phyloP scores from a whole-genome alignment of 2,888 invertebrate genomes.

The Pollenia labialis region DNA sequence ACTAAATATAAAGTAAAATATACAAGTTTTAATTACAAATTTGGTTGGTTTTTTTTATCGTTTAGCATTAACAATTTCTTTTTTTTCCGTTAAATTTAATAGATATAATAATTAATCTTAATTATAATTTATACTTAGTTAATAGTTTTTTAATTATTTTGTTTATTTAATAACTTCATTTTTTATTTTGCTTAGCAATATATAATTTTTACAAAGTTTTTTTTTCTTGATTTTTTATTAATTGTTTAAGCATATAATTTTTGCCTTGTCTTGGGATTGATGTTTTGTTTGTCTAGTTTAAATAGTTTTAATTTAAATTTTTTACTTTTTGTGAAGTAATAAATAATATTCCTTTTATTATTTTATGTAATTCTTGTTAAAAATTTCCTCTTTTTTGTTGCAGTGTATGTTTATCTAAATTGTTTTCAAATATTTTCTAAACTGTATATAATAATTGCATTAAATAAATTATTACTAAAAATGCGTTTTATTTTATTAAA shows the following conservation, averaged over 20 bases:
- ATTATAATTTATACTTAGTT: constrained; percentile 29
- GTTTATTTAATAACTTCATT: constrained; percentile 61
- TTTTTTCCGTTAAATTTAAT: constrained; percentile 62
- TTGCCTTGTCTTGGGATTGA: constrained; percentile 41
- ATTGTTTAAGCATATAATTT: constrained; percentile 61
- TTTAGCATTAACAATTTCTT: constrained; percentile 74
- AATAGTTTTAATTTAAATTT: constrained; percentile 22
- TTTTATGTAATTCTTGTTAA: constrained; percentile 23
- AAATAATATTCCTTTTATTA: constrained; percentile 15
- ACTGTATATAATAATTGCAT: constrained; percentile 69
- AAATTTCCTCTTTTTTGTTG: constrained; percentile 54
- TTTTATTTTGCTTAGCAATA: constrained; percentile 70
- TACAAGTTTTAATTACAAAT: constrained; percentile 73
- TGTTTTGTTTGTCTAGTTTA: constrained; percentile 29
- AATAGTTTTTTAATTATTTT: constrained; percentile 34
- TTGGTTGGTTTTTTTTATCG: constrained; percentile 49
- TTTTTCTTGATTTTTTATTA: constrained; percentile 9
- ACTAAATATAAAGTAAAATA: constrained; percentile 65
- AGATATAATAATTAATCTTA: constrained; percentile 35
- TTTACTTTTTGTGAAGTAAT: neutral
- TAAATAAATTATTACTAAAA: constrained; percentile 68
- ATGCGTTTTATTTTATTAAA: constrained; percentile 40
- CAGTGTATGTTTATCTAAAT: constrained; percentile 72
- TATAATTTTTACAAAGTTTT: constrained; percentile 67
- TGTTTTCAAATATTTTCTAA: constrained; percentile 61